Evolutionary conservation across 1,140 invertebrate species (phyloP).

Genomic region (Neodiprion lecontei): DNA sequence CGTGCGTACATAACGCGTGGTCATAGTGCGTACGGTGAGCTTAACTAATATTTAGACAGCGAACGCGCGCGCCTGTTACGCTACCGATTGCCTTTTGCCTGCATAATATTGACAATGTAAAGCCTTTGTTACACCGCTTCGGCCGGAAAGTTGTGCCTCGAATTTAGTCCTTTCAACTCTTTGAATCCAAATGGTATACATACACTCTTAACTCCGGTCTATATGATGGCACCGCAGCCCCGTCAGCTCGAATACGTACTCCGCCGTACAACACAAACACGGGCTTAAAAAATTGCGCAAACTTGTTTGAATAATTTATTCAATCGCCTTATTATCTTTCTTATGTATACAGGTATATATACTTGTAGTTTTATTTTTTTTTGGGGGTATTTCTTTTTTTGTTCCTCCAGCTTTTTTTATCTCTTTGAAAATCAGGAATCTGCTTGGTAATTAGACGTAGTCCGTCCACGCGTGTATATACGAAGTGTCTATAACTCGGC

Average conservation of each 20-base stretch:
- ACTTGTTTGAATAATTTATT: slow-evolving; percentile 1
- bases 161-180: neutral
- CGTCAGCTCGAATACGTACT: neutral
- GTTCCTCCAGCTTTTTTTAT: neutral
- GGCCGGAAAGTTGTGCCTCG: neutral
- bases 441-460: slow-evolving; percentile 2
- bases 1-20: neutral
- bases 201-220: too few species aligned
- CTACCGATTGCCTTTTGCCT: neutral
- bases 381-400: too few species aligned
- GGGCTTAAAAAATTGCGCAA: neutral
- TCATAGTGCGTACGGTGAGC: slow-evolving; percentile 1
- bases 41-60: slow-evolving; percentile 1
- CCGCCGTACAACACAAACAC: too few species aligned
- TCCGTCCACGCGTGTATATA: neutral
- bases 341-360: neutral
- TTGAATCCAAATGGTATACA: neutral
- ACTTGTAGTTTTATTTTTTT: neutral
- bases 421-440: neutral
- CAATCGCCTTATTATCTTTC: slow-evolving; percentile 5
- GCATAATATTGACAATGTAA: slow-evolving; percentile 6
- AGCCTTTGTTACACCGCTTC: neutral
- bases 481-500: neutral
- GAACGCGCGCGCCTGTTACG: slow-evolving; percentile 3
- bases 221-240: too few species aligned